Evolutionary conservation across 2,888 invertebrate genomes (phyloP).

Genomic region (Psylliodes chrysocephalus): DNA sequence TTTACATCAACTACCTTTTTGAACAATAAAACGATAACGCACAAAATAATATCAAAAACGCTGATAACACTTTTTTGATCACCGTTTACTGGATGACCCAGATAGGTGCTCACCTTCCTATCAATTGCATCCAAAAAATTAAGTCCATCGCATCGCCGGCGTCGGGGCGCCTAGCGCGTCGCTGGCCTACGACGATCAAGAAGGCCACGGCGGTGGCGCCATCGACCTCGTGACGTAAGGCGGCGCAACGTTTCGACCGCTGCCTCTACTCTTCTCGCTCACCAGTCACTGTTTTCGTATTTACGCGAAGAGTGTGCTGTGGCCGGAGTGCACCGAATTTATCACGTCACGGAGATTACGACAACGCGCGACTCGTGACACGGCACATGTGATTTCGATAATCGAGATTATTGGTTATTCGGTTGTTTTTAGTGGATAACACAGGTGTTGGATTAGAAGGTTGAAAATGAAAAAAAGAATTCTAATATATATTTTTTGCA

Average conservation of each 20-base stretch:
- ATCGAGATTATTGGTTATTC: background rate
- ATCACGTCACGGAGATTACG: background rate
- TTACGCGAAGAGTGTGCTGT: constrained; percentile 8
- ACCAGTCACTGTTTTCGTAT: constrained; percentile 13
- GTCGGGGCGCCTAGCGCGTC: constrained; percentile 49
- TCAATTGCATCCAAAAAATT: constrained; percentile 4
- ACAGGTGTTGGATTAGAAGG: background rate
- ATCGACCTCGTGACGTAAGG: constrained; percentile 60
- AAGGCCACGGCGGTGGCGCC: constrained; percentile 49
- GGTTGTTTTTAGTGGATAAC: background rate
- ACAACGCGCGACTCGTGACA: constrained; percentile 12
- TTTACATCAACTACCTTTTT: too few relatives aligned
- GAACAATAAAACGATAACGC: too few relatives aligned
- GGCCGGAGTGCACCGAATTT: background rate
- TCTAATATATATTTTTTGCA: too few relatives aligned
- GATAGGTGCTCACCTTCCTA: constrained; percentile 5
- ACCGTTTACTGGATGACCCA: constrained; percentile 3
- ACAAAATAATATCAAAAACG: too few relatives aligned
- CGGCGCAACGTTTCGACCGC: constrained; percentile 28
- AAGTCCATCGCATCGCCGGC: constrained; percentile 14
- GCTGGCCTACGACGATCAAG: constrained; percentile 54
- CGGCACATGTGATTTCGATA: background rate
- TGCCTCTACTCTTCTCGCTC: constrained; percentile 12
- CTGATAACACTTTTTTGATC: background rate
- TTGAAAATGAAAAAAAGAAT: too few relatives aligned